Conservation (phyloP, 2,113 vertebrate species). For the Oryzias celebensis region DNA sequence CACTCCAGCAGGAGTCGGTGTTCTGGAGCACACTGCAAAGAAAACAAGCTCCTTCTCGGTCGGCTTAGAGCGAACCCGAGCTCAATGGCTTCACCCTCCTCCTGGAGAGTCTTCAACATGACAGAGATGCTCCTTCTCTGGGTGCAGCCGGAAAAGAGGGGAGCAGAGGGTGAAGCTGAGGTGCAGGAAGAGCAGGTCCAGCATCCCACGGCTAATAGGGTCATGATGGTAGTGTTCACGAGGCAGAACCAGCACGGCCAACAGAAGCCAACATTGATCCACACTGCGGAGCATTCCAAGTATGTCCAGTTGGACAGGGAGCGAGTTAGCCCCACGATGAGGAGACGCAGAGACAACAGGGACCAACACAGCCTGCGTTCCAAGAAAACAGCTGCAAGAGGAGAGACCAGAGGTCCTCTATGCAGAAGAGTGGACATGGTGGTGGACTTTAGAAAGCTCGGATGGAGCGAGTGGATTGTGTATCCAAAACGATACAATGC, state of each 20-base stretch:
- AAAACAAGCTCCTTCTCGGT: constrained; percentile 75
- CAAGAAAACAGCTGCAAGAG: constrained; percentile 36
- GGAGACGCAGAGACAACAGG: constrained; percentile 56
- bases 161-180: background rate
- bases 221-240: constrained; percentile 86
- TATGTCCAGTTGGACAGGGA: constrained; percentile 71
- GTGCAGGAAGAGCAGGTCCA: constrained; percentile 22
- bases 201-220: constrained; percentile 53
- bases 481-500: constrained; percentile 84
- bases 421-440: constrained; percentile 85
- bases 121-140: constrained; percentile 78
- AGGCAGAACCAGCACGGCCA: constrained; percentile 52
- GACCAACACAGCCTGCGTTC: constrained; percentile 37
- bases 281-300: constrained; percentile 82
- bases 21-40: constrained; percentile 30
- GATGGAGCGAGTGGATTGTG: constrained; percentile 87
- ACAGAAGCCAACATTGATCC: constrained; percentile 77
- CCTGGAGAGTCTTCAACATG: constrained; percentile 85
- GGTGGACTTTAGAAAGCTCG: constrained; percentile 85
- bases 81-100: constrained; percentile 42
- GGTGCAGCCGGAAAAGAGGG: constrained; percentile 64
- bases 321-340: background rate
- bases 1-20: constrained; percentile 69
- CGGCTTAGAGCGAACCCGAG: constrained; percentile 61
- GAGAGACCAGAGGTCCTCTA: constrained; percentile 44